A percentile compares a stretch with the other conserved stretches of the same genome.
Evolutionary conservation across 1,140 invertebrate species (phyloP).

Genomic region (Oedothorax gibbosus): DNA sequence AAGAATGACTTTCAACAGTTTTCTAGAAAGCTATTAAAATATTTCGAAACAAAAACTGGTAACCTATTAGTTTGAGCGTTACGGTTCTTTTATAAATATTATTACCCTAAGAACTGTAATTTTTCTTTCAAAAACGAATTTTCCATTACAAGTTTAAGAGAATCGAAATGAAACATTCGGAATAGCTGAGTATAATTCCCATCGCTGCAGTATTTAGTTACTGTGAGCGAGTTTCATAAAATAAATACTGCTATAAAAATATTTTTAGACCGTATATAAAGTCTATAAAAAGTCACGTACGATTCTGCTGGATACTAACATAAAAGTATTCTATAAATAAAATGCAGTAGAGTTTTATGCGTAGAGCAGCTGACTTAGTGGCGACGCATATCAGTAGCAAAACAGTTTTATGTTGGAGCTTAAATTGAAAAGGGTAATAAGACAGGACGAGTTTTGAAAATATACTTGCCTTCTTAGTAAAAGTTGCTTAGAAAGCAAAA

Average conservation of each 20-base stretch:
- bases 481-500: no score
- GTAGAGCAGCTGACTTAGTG: conserved; percentile 38
- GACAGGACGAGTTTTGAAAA: not conserved
- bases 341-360: conserved; percentile 31
- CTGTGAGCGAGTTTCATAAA: conserved; percentile 25
- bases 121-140: not conserved
- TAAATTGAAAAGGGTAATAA: conserved; percentile 16
- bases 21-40: no score
- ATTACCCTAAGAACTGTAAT: no score
- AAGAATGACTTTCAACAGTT: no score
- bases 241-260: conserved; percentile 47
- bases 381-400: conserved; percentile 13
- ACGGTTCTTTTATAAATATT: no score
- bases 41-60: not conserved
- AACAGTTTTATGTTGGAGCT: conserved; percentile 27
- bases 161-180: conserved; percentile 12
- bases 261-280: conserved; percentile 35
- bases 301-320: conserved; percentile 19
- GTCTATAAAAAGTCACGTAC: conserved; percentile 41
- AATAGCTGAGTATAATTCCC: conserved; percentile 16
- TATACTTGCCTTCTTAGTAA: no score
- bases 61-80: not conserved
- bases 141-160: conserved; percentile 41
- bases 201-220: conserved; percentile 19
- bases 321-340: conserved; percentile 52